Percentiles rank a stretch among this genome's conserved stretches.
Evolutionary conservation across 1,140 invertebrate species (phyloP).

Genomic region (Centruroides vittatus): DNA sequence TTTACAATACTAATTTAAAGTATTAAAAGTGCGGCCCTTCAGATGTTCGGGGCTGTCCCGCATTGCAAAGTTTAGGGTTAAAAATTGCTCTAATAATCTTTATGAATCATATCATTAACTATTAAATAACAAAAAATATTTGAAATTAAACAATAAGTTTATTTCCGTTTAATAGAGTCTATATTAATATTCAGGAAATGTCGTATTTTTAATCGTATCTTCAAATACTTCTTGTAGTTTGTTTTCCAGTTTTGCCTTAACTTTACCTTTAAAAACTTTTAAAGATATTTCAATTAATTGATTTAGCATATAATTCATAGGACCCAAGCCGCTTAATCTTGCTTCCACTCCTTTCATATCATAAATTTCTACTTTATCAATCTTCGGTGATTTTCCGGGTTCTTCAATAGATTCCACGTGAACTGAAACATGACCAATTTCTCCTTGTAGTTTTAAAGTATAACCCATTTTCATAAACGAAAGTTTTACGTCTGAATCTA

Average conservation of each 20-base stretch:
- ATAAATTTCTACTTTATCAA: constrained; percentile 2
- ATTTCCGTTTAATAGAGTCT: no score
- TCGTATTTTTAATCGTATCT: background rate
- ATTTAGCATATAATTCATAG: background rate
- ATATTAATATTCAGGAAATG: background rate
- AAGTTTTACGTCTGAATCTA: background rate
- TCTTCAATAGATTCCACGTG: constrained; percentile 1
- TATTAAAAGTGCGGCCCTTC: no score
- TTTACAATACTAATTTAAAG: no score
- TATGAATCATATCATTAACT: no score
- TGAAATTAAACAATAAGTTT: no score
- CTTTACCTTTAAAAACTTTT: constrained; percentile 1
- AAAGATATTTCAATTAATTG: background rate
- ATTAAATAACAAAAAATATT: no score
- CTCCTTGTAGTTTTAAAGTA: background rate
- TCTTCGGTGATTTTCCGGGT: background rate
- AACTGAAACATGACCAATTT: background rate
- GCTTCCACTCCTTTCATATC: constrained; percentile 3
- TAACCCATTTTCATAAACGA: constrained; percentile 1
- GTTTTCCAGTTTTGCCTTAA: background rate
- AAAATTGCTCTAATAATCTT: no score
- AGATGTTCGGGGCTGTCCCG: no score
- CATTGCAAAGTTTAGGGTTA: no score
- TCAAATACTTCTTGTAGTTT: constrained; percentile 1
- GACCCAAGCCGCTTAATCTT: background rate